Evolutionary conservation across 2,113 vertebrate species (phyloP).

Genomic region (Vidua macroura): DNA sequence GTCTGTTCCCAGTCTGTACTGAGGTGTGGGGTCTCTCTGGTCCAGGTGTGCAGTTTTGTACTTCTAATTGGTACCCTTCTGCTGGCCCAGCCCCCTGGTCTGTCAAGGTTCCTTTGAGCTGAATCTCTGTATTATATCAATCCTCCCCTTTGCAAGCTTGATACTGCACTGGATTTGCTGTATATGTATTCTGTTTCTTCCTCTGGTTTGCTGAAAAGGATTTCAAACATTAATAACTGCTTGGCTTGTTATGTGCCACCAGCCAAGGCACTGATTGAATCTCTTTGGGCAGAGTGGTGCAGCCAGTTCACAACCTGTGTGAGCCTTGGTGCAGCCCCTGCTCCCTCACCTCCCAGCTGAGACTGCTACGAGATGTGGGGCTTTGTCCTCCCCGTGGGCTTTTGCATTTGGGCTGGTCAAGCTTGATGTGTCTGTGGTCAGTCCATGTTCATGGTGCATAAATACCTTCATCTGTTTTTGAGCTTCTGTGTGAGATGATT

Average conservation of each 20-base stretch:
- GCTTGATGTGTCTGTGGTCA: neutral
- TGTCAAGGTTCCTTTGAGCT: neutral
- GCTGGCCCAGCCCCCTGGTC: neutral
- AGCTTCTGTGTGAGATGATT: neutral
- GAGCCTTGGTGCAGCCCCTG: neutral
- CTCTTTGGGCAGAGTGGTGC: neutral
- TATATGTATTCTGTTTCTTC: neutral
- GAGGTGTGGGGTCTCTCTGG: neutral
- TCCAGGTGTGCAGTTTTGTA: neutral
- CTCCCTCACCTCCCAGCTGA: neutral
- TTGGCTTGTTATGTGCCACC: neutral
- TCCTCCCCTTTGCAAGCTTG: neutral
- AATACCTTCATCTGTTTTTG: neutral
- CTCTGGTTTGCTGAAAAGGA: neutral
- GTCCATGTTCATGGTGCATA: neutral
- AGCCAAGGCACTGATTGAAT: neutral
- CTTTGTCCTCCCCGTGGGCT: neutral
- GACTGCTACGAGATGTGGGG: fast-evolving
- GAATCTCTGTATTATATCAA: fast-evolving
- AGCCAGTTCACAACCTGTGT: neutral
- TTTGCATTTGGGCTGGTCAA: neutral
- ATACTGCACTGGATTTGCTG: neutral
- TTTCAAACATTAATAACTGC: neutral
- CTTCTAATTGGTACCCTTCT: neutral
- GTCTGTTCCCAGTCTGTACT: neutral